Conservation (phyloP, 1,140 invertebrate genomes). For the Brachionus rotundiformis region DNA sequence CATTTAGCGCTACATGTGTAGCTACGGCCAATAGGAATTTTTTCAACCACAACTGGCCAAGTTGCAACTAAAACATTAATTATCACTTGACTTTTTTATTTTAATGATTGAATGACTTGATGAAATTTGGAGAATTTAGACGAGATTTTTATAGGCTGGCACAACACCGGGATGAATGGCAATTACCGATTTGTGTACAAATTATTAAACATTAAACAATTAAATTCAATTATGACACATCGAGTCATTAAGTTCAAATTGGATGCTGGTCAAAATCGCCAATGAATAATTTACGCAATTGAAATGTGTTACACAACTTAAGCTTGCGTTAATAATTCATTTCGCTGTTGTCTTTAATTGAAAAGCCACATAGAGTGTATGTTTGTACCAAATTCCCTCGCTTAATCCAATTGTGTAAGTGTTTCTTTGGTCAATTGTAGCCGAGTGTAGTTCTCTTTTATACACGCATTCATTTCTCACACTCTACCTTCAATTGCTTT, state of each 20-base stretch:
- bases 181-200: slow-evolving; percentile 27
- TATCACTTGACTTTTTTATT: slow-evolving; percentile 50
- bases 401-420: neutral
- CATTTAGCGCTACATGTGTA: neutral
- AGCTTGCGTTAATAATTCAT: slow-evolving; percentile 3
- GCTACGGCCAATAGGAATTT: neutral
- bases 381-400: neutral
- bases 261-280: neutral
- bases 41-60: neutral
- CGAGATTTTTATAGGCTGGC: slow-evolving; percentile 29
- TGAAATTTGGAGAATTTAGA: slow-evolving; percentile 42
- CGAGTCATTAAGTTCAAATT: slow-evolving; percentile 41
- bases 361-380: neutral
- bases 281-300: neutral
- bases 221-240: slow-evolving; percentile 48
- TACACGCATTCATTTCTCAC: neutral
- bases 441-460: neutral
- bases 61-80: slow-evolving; percentile 7
- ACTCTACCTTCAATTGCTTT: neutral
- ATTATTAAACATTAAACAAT: slow-evolving; percentile 27
- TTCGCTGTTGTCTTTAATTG: slow-evolving; percentile 12
- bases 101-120: slow-evolving; percentile 43
- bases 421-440: too few relatives aligned
- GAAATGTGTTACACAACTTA: neutral
- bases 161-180: slow-evolving; percentile 10